These are phyloP conservation scores for Aphis gossypii DNA, from an alignment of 1,140 invertebrate genomes.

Conservation along the genomic window DNA sequence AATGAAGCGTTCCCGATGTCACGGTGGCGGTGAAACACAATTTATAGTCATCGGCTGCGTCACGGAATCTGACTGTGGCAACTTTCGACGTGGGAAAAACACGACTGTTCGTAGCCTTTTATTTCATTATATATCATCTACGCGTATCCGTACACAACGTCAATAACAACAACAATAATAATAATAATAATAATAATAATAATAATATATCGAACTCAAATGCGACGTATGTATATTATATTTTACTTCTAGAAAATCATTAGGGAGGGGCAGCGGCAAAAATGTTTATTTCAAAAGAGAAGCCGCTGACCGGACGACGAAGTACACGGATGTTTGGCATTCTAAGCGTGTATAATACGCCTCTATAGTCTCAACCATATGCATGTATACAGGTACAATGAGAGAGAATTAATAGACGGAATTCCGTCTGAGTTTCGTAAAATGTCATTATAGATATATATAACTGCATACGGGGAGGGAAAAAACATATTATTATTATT, in stretches of 20 bases:
- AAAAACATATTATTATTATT: slow-evolving; percentile 3
- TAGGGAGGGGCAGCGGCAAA: background rate
- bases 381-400: background rate
- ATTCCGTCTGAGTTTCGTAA: background rate
- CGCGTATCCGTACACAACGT: background rate
- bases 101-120: background rate
- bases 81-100: slow-evolving; percentile 49
- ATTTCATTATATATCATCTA: background rate
- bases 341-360: background rate
- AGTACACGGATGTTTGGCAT: slow-evolving; percentile 24
- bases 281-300: slow-evolving; percentile 26
- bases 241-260: slow-evolving; percentile 1
- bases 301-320: slow-evolving; percentile 19
- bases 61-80: slow-evolving; percentile 35
- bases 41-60: background rate
- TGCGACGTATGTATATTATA: background rate
- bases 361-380: background rate
- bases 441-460: slow-evolving; percentile 1
- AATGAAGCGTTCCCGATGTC: background rate
- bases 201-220: background rate
- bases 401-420: background rate
- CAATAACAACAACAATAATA: background rate
- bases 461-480: background rate
- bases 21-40: background rate
- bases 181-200: background rate